phyloP scores from a whole-genome alignment of 2,888 invertebrate genomes.

The Onthophagus sagittarius region DNA sequence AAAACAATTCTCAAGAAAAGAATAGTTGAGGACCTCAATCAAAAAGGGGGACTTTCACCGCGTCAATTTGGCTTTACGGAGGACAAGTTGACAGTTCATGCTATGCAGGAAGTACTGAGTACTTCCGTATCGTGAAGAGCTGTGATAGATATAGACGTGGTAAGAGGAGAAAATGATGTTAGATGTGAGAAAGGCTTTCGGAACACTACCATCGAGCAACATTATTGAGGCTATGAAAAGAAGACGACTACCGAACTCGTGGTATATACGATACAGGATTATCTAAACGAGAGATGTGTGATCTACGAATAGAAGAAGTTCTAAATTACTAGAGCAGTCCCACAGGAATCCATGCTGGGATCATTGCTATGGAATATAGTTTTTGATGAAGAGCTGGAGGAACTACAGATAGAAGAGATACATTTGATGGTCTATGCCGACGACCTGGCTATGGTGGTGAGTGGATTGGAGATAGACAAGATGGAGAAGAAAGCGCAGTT shows the following conservation, averaged over 20 bases:
- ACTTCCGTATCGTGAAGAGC: no score
- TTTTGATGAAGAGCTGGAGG: no score
- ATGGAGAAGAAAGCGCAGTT: neutral
- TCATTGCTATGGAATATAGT: no score
- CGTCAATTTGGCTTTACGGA: no score
- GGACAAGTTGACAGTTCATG: no score
- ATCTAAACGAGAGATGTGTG: no score
- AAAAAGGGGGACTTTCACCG: no score
- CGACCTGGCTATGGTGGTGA: neutral
- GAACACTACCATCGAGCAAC: neutral
- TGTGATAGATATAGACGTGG: no score
- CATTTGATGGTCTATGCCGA: neutral
- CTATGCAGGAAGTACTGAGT: no score
- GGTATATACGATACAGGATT: neutral
- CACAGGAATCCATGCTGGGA: no score
- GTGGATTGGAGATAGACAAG: neutral
- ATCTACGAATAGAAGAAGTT: neutral
- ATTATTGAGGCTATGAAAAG: neutral
- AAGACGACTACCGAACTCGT: neutral
- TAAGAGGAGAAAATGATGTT: no score
- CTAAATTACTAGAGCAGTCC: neutral
- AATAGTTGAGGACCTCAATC: slow-evolving; percentile 26
- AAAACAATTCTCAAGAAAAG: slow-evolving; percentile 31
- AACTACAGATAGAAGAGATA: no score
- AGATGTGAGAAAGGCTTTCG: neutral